These are phyloP conservation scores for Platyrinchus mystaceus DNA, from an alignment of 2,797 vertebrate genomes.

Conservation along the genomic window DNA sequence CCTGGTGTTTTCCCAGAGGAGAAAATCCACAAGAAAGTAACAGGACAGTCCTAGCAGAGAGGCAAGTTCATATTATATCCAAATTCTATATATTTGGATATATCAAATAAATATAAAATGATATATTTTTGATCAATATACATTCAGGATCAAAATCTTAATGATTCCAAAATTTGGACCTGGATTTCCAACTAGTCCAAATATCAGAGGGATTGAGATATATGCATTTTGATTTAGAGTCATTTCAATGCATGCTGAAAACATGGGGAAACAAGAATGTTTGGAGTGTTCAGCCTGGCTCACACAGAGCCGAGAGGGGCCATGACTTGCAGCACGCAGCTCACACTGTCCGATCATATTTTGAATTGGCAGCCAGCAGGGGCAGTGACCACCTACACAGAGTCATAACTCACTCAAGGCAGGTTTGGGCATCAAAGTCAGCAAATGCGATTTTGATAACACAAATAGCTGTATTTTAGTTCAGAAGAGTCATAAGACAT, in stretches of 20 bases:
- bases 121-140: not conserved
- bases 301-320: not conserved
- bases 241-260: not conserved
- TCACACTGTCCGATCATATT: fast-evolving
- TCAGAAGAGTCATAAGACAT: not conserved
- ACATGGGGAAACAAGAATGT: not conserved
- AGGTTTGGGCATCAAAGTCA: not conserved
- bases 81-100: not conserved
- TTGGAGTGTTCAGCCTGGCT: not conserved
- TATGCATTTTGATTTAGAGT: not conserved
- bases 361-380: not conserved
- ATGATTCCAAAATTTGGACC: not conserved
- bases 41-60: not conserved
- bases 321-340: not conserved
- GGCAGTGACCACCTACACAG: not conserved
- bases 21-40: not conserved
- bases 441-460: not conserved
- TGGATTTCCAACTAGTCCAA: not conserved
- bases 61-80: not conserved
- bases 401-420: not conserved
- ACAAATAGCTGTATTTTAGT: not conserved
- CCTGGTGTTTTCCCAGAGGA: not conserved
- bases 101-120: not conserved
- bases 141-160: not conserved
- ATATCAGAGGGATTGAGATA: not conserved